phyloP scores from a whole-genome alignment of 2,888 invertebrate genomes.

The Cataglyphis altisquamis region DNA sequence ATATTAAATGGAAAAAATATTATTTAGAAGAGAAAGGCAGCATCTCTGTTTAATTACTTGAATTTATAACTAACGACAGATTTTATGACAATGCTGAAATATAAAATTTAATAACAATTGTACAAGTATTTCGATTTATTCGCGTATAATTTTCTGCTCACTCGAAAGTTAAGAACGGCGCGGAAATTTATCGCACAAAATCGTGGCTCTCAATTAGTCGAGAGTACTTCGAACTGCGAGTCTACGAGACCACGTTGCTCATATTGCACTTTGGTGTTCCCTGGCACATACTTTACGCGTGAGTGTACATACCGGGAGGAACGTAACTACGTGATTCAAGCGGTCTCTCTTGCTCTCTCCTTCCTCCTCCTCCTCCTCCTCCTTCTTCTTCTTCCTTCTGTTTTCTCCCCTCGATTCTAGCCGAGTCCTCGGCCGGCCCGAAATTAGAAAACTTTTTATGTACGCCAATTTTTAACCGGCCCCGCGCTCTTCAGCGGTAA shows the following conservation, averaged over 20 bases:
- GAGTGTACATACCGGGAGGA: conserved; percentile 60
- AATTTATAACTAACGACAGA: neutral
- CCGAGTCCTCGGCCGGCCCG: conserved; percentile 76
- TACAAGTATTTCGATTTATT: neutral
- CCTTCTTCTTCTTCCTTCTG: conserved; percentile 2
- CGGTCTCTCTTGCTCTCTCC: conserved; percentile 35
- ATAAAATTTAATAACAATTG: neutral
- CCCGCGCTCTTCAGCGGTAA: conserved; percentile 83
- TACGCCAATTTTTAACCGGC: conserved; percentile 85
- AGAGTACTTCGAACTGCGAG: conserved; percentile 42
- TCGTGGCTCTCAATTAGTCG: conserved; percentile 51
- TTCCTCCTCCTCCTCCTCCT: conserved; percentile 20
- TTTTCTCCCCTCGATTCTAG: conserved; percentile 52
- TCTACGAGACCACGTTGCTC: conserved; percentile 48
- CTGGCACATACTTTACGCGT: conserved; percentile 49
- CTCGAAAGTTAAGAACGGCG: neutral
- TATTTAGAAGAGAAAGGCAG: neutral
- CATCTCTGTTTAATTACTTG: neutral
- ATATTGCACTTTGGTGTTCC: conserved; percentile 28
- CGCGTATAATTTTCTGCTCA: neutral
- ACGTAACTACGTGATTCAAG: conserved; percentile 73
- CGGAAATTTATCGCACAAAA: conserved; percentile 41
- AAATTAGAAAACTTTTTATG: conserved; percentile 86
- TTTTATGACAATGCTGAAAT: neutral
- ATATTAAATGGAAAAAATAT: conserved; percentile 4